Conservation (phyloP, 2,888 invertebrate species). For the Drosophila barbarae region DNA sequence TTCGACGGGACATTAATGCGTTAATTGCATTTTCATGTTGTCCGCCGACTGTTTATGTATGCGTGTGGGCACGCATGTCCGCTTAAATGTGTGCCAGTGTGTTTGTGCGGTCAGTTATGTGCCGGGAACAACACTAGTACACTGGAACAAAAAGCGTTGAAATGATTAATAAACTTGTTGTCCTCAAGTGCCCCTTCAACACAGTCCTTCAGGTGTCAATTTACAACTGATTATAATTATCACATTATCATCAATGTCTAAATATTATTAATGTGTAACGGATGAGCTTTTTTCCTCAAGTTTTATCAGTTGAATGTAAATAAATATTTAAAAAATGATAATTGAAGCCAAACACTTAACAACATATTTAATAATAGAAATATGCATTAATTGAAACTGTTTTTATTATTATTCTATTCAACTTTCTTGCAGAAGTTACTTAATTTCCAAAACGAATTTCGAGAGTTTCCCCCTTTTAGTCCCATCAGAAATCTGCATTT, state of each 20-base stretch:
- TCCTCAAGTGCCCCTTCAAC: background rate
- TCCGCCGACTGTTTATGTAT: constrained; percentile 31
- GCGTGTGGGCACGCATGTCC: constrained; percentile 28
- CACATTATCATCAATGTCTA: background rate
- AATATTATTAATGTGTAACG: background rate
- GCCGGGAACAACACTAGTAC: constrained; percentile 14
- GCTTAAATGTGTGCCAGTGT: constrained; percentile 24
- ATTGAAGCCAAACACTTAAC: too few relatives aligned
- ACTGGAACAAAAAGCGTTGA: background rate
- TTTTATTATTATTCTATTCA: too few relatives aligned
- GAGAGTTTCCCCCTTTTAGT: background rate
- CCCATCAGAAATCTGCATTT: background rate
- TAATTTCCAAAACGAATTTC: background rate
- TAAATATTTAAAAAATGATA: too few relatives aligned
- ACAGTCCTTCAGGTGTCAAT: background rate
- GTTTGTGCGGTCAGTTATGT: constrained; percentile 52
- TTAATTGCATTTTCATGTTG: constrained; percentile 74
- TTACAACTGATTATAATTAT: background rate
- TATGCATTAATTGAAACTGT: too few relatives aligned
- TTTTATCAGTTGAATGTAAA: background rate
- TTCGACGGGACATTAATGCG: constrained; percentile 66
- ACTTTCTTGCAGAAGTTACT: too few relatives aligned
- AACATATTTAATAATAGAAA: too few relatives aligned
- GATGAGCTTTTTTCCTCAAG: background rate
- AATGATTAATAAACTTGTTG: too few relatives aligned